Percentiles rank a stretch among this genome's conserved stretches.
These are phyloP conservation scores for Ectobius pallidus DNA, from an alignment of 2,888 invertebrate genomes.

Conservation along the genomic window DNA sequence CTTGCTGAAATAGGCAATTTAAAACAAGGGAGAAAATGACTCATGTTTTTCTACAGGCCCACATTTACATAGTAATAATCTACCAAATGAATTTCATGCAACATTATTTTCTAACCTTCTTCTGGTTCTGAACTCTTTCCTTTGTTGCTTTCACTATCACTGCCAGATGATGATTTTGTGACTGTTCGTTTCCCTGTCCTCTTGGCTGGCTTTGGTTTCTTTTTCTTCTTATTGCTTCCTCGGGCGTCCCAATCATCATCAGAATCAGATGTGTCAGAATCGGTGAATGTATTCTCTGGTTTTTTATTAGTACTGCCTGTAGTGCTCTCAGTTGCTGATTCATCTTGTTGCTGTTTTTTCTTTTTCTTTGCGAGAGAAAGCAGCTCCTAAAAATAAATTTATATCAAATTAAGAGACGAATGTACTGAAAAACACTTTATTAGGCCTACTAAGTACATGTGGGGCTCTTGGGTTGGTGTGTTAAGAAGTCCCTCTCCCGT, in stretches of 20 bases:
- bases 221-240: constrained; percentile 55
- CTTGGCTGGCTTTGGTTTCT: constrained; percentile 55
- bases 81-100: no score
- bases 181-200: constrained; percentile 52
- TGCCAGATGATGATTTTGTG: constrained; percentile 51
- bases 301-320: constrained; percentile 41
- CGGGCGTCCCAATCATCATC: constrained; percentile 59
- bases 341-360: constrained; percentile 61
- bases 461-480: no score
- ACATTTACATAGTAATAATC: no score
- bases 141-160: constrained; percentile 56
- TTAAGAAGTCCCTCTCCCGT: no score
- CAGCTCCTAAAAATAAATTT: constrained; percentile 71
- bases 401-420: no score
- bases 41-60: no score
- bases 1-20: no score
- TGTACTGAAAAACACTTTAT: no score
- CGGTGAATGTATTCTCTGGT: constrained; percentile 47
- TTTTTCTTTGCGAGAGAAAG: constrained; percentile 82
- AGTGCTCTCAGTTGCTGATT: constrained; percentile 24
- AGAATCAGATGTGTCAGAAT: constrained; percentile 61
- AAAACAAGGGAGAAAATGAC: no score
- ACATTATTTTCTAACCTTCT: constrained; percentile 70
- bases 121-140: constrained; percentile 76
- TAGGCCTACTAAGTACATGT: no score